Evolutionary conservation across 2,888 invertebrate genomes (phyloP), one percentile per base, ranked within the genome.

Genomic region (Ichneumoninae sp.): DNA sequence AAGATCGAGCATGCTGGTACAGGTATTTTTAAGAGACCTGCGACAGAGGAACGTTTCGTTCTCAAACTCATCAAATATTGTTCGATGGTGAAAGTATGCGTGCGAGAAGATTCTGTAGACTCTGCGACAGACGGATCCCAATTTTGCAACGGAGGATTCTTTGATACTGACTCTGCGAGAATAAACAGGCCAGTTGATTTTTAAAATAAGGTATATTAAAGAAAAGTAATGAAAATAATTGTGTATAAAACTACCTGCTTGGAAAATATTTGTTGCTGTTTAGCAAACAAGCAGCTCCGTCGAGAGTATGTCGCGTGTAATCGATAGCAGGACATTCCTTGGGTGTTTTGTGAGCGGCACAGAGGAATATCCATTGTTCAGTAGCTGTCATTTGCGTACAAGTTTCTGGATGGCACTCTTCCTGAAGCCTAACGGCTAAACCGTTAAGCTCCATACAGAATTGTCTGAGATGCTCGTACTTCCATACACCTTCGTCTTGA

Each of bases 241-340:
- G 7, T 60, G 36, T 81, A 69, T 75, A 13, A 3, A 8, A 89
- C 91, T 94, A 98, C 98, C 98, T 97, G 97, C 99, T 99, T 86
- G 99, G 99, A 95, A 99, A 99, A 94, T 99, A 99, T 96, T 99
- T 99, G 95, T 99, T 99, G 95, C 98, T 99, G 95, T 99, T 99
- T 86, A 99, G 96, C 90, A 99, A 95, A 95, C 99, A 99, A 87
- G 99, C 99, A 87, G 99, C 99, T 47, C 99, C 99, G 94, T 99
- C 99, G 86, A 99, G 95, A 63, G 99, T 99, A 93, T 99, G 99
- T 89, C 99, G 95, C 1, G 99, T 99, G 92, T 99, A 99, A 94
- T 99, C 99, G 93, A 99, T 99, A 76, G 99, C 99, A 81, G 99
- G 98, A 94, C 99, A 99, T 96, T 99, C 99, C 94, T 99, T 99